These are phyloP conservation scores for Drosophila funebris DNA, from an alignment of 1,140 invertebrate species.

Conservation along the genomic window DNA sequence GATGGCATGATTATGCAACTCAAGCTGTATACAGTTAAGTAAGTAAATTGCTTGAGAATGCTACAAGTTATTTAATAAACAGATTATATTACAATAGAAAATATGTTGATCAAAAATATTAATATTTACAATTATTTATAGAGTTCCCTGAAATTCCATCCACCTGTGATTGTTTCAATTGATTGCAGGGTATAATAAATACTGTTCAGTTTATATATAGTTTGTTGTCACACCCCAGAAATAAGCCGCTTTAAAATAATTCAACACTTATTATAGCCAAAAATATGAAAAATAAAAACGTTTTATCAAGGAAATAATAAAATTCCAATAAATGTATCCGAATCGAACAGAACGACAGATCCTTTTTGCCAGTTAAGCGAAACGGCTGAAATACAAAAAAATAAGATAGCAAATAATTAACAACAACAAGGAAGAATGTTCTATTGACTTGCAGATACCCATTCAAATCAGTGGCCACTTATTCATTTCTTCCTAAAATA, in stretches of 20 bases:
- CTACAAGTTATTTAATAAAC: constrained; percentile 52
- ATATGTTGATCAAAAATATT: no score
- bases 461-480: no score
- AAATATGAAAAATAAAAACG: constrained; percentile 10
- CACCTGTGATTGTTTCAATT: no score
- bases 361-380: not conserved
- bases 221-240: constrained; percentile 22
- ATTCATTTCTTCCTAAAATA: no score
- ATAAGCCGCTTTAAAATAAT: constrained; percentile 75
- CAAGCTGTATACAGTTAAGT: not conserved
- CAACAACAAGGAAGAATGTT: not conserved
- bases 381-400: not conserved
- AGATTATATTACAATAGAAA: no score
- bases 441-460: constrained; percentile 28
- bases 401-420: constrained; percentile 10
- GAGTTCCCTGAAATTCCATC: no score
- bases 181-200: not conserved
- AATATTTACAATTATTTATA: no score
- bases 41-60: not conserved
- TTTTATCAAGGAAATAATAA: constrained; percentile 39
- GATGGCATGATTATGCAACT: not conserved
- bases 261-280: constrained; percentile 55
- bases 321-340: constrained; percentile 42
- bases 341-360: not conserved
- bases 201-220: constrained; percentile 2